These are phyloP conservation scores for Fulmarus glacialis DNA, from an alignment of 2,113 vertebrate species.

Conservation along the genomic window DNA sequence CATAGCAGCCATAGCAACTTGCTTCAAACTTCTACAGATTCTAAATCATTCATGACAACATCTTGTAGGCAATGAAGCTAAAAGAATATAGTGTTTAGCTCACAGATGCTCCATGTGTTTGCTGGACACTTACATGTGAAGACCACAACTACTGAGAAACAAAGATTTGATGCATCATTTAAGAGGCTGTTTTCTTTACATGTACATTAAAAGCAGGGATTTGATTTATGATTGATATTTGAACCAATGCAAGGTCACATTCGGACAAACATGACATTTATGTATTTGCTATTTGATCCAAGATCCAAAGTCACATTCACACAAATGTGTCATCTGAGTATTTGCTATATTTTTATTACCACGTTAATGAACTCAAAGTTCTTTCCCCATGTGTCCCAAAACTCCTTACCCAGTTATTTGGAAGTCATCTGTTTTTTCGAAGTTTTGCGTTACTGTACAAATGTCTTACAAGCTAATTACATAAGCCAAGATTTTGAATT, in stretches of 20 bases:
- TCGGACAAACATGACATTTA: not conserved
- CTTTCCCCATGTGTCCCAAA: not conserved
- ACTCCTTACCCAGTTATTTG: not conserved
- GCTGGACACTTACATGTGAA: not conserved
- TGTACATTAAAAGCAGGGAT: not conserved
- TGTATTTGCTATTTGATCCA: constrained; percentile 23
- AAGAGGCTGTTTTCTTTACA: not conserved
- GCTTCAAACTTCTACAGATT: not conserved
- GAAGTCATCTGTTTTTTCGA: not conserved
- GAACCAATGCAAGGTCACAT: constrained; percentile 25
- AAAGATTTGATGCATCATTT: not conserved
- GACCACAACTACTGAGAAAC: not conserved
- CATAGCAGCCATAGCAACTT: not conserved
- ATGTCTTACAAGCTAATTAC: not conserved
- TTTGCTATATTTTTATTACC: not conserved
- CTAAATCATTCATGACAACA: not conserved
- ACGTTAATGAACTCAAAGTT: not conserved
- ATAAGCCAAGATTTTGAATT: not conserved
- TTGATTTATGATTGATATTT: constrained; percentile 41
- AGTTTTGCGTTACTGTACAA: not conserved
- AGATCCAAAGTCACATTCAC: constrained; percentile 25
- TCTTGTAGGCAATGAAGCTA: not conserved
- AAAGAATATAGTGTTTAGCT: not conserved
- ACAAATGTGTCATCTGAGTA: not conserved
- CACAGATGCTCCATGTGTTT: not conserved